Percentiles rank a stretch among this genome's conserved stretches.
Conservation (phyloP, 35 echinoderm and acorn worm genomes). For the Holothuria glaberrima region DNA sequence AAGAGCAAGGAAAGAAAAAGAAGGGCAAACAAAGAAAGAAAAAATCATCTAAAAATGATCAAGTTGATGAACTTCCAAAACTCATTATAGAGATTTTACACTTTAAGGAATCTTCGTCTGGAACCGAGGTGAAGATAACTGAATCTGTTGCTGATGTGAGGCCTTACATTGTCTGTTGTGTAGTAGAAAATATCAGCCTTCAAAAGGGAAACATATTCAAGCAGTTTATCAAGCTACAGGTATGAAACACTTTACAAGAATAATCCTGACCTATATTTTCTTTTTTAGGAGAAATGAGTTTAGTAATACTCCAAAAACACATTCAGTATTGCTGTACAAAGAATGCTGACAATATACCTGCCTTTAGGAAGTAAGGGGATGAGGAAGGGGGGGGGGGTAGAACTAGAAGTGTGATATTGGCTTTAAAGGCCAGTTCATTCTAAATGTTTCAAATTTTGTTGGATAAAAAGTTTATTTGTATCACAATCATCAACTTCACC, state of each 20-base stretch:
- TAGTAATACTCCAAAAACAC: too few relatives aligned
- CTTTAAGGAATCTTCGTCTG: constrained; percentile 60
- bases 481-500: too few relatives aligned
- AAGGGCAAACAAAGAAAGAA: constrained; percentile 69
- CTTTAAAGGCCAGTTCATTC: too few relatives aligned
- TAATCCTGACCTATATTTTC: too few relatives aligned
- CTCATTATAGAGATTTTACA: constrained; percentile 69
- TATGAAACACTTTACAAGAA: not conserved
- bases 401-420: too few relatives aligned
- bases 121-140: constrained; percentile 68
- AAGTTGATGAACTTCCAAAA: constrained; percentile 48
- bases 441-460: too few relatives aligned
- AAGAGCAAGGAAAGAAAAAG: constrained; percentile 20
- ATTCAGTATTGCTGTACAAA: too few relatives aligned
- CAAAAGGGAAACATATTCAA: constrained; percentile 73
- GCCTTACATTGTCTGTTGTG: constrained; percentile 90
- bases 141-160: constrained; percentile 66
- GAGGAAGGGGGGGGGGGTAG: too few relatives aligned
- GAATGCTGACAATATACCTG: too few relatives aligned
- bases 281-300: too few relatives aligned
- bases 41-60: constrained; percentile 40
- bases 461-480: too few relatives aligned
- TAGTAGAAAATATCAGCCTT: constrained; percentile 77
- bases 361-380: too few relatives aligned
- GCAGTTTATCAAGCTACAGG: constrained; percentile 89